These are phyloP conservation scores for Noctua fimbriata DNA, from an alignment of 2,888 invertebrate species.

Conservation along the genomic window DNA sequence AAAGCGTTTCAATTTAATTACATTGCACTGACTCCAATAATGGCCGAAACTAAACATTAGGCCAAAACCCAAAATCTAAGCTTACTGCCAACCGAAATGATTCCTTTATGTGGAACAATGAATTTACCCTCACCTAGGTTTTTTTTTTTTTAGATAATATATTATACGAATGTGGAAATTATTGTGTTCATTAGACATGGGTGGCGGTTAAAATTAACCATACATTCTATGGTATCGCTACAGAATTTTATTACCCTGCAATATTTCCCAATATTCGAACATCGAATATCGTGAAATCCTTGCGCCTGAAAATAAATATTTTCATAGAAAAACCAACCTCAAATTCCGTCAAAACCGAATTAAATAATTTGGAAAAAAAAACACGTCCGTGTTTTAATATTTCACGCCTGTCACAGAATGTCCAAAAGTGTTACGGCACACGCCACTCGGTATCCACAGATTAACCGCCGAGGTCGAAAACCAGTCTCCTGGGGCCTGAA, in stretches of 20 bases:
- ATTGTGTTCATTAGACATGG: slow-evolving; percentile 1
- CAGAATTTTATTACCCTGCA: background rate
- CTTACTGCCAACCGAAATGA: slow-evolving; percentile 16
- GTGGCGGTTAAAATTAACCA: background rate
- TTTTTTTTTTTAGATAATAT: slow-evolving; percentile 32
- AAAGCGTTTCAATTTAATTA: background rate
- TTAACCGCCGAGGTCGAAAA: slow-evolving; percentile 67
- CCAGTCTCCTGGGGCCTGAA: slow-evolving; percentile 59
- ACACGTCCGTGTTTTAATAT: slow-evolving; percentile 66
- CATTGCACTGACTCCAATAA: background rate
- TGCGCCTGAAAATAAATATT: slow-evolving; percentile 10
- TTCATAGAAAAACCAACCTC: slow-evolving; percentile 12
- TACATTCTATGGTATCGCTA: background rate
- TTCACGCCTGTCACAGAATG: slow-evolving; percentile 65
- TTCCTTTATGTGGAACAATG: slow-evolving; percentile 41
- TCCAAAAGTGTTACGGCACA: slow-evolving; percentile 60
- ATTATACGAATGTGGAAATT: slow-evolving; percentile 10
- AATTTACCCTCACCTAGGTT: slow-evolving; percentile 46
- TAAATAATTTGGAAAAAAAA: slow-evolving; percentile 49
- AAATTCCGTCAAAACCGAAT: slow-evolving; percentile 36
- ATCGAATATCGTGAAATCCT: background rate
- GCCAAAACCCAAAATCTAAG: slow-evolving; percentile 20
- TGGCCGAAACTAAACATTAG: slow-evolving; percentile 30
- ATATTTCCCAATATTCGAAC: background rate
- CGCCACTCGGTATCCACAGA: slow-evolving; percentile 67